Percentiles rank a stretch among this genome's conserved stretches.
These are phyloP conservation scores for Anarsia innoxiella DNA, from an alignment of 2,888 invertebrate species.

Conservation along the genomic window DNA sequence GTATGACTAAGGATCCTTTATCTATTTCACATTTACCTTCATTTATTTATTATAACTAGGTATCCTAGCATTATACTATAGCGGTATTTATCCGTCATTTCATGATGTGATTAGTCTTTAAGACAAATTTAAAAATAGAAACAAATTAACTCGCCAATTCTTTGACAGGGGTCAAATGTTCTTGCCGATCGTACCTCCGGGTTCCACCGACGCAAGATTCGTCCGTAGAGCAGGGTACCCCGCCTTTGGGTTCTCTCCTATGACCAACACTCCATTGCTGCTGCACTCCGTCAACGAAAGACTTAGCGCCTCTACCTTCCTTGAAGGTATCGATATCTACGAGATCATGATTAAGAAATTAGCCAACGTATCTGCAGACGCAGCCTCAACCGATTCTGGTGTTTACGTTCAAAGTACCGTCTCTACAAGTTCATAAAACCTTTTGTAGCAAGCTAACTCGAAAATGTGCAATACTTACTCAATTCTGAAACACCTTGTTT, in stretches of 20 bases:
- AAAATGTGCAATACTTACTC: too few relatives aligned
- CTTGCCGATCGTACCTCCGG: slow-evolving; percentile 80
- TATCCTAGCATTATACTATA: too few relatives aligned
- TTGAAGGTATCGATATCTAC: slow-evolving; percentile 84
- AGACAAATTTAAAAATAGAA: too few relatives aligned
- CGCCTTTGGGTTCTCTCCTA: slow-evolving; percentile 90
- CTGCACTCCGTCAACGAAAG: slow-evolving; percentile 89
- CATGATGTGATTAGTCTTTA: too few relatives aligned
- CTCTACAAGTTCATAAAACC: not conserved
- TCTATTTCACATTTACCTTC: too few relatives aligned
- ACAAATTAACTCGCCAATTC: too few relatives aligned
- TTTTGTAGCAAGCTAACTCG: too few relatives aligned
- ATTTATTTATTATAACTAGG: too few relatives aligned
- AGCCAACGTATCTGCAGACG: slow-evolving; percentile 16
- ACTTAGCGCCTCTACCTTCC: slow-evolving; percentile 80
- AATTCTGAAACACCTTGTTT: too few relatives aligned
- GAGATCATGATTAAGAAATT: slow-evolving; percentile 55
- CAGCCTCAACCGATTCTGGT: slow-evolving; percentile 12
- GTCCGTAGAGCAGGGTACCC: slow-evolving; percentile 82
- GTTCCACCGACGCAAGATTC: slow-evolving; percentile 86
- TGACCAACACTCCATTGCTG: slow-evolving; percentile 84
- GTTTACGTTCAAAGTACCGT: slow-evolving; percentile 19
- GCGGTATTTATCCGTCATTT: too few relatives aligned
- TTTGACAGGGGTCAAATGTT: not conserved
- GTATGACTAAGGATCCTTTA: too few relatives aligned